A percentile compares a stretch with the other conserved stretches of the same genome.
Conservation (phyloP, 1,140 invertebrate species). For the Dendrolimus punctatus region DNA sequence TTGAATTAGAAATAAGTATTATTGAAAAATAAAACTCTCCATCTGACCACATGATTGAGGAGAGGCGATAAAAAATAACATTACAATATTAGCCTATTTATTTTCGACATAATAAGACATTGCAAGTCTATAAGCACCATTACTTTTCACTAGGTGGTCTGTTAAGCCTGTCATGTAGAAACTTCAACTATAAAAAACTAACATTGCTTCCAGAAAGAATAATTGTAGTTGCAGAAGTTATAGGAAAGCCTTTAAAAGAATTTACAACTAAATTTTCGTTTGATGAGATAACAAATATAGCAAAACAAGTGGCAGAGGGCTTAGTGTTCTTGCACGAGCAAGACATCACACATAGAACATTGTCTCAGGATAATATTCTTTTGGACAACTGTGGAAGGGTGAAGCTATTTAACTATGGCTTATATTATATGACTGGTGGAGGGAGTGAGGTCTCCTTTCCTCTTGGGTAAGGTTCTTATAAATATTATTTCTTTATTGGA, state of each 20-base stretch:
- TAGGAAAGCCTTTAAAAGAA: slow-evolving; percentile 76
- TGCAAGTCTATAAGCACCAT: too few species aligned
- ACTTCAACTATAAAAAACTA: not conserved
- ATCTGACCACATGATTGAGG: too few species aligned
- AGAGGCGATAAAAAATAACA: too few species aligned
- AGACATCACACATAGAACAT: slow-evolving; percentile 84
- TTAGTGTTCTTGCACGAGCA: slow-evolving; percentile 82
- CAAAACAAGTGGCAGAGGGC: slow-evolving; percentile 81
- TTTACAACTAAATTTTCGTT: slow-evolving; percentile 59
- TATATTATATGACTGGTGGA: slow-evolving; percentile 91
- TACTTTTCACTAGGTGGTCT: too few species aligned
- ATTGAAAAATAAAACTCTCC: too few species aligned
- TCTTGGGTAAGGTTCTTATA: slow-evolving; percentile 79
- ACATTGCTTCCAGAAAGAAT: slow-evolving; percentile 82
- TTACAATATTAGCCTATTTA: too few species aligned
- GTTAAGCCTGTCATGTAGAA: too few species aligned
- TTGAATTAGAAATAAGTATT: too few species aligned
- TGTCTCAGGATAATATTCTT: slow-evolving; percentile 89
- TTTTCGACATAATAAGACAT: too few species aligned
- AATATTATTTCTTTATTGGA: too few species aligned
- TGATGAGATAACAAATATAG: slow-evolving; percentile 74
- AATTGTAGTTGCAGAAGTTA: slow-evolving; percentile 90
- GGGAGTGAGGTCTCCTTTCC: slow-evolving; percentile 93
- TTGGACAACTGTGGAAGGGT: slow-evolving; percentile 80
- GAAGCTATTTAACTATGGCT: slow-evolving; percentile 93